phyloP scores from a whole-genome alignment of 1,140 invertebrate species.

The Mactra quadrangularis region DNA sequence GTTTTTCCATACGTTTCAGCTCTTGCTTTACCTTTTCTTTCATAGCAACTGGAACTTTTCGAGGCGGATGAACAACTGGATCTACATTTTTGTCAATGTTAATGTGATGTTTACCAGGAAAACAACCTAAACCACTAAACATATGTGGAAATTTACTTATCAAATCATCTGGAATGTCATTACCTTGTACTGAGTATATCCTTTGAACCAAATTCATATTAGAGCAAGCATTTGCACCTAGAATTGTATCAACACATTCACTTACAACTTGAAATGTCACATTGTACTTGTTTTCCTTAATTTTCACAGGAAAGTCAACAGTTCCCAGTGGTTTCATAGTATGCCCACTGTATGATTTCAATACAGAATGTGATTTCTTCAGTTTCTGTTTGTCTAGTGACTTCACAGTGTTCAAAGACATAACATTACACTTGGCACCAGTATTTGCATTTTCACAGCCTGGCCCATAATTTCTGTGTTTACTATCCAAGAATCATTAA shows the following conservation, averaged over 20 bases:
- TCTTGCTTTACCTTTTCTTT: slow-evolving; percentile 69
- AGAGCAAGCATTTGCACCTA: slow-evolving; percentile 28
- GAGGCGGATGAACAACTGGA: slow-evolving; percentile 69
- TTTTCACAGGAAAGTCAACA: neutral
- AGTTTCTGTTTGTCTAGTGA: neutral
- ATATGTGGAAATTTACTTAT: too few species aligned
- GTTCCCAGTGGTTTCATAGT: slow-evolving; percentile 3
- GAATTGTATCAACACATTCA: slow-evolving; percentile 30
- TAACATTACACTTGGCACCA: slow-evolving; percentile 2
- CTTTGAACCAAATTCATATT: slow-evolving; percentile 35
- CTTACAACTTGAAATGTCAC: slow-evolving; percentile 50
- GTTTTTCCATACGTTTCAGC: slow-evolving; percentile 61
- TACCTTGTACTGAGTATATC: slow-evolving; percentile 8
- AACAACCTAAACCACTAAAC: slow-evolving; percentile 63
- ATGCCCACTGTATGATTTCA: slow-evolving; percentile 8
- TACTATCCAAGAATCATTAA: neutral
- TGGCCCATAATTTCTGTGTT: slow-evolving; percentile 1
- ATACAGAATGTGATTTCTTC: neutral
- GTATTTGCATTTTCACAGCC: slow-evolving; percentile 36
- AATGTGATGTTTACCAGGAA: slow-evolving; percentile 68
- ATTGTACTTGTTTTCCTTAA: slow-evolving; percentile 31
- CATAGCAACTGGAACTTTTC: slow-evolving; percentile 75
- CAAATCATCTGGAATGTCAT: too few species aligned
- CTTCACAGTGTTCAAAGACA: neutral
- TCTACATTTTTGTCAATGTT: slow-evolving; percentile 60